These are phyloP conservation scores for Saccostrea glomerata DNA, from an alignment of 1,140 invertebrate species.

Conservation along the genomic window DNA sequence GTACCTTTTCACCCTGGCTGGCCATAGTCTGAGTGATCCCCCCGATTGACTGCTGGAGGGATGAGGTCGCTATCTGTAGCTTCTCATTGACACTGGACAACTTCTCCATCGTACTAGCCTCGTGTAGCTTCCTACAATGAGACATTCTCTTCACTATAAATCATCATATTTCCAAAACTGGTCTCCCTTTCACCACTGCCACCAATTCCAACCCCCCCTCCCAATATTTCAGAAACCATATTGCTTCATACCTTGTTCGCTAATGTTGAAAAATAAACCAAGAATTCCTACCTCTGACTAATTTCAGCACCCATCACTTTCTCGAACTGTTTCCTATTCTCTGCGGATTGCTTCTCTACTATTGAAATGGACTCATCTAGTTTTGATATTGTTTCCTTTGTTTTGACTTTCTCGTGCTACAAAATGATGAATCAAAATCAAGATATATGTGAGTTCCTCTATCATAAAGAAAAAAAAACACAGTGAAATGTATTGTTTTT, in stretches of 20 bases:
- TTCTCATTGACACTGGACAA: conserved; percentile 75
- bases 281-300: conserved; percentile 71
- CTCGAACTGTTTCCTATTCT: conserved; percentile 75
- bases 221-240: too few species aligned
- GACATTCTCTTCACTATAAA: conserved; percentile 1
- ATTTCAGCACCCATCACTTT: conserved; percentile 78
- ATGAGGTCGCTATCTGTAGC: conserved; percentile 71
- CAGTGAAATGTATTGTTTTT: too few species aligned
- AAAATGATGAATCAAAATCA: conserved; percentile 32
- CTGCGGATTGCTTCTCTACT: conserved; percentile 74
- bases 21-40: conserved; percentile 68
- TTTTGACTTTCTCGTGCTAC: conserved; percentile 73
- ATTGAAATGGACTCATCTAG: conserved; percentile 76
- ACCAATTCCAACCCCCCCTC: too few species aligned
- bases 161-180: too few species aligned
- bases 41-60: conserved; percentile 75
- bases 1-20: conserved; percentile 70
- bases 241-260: too few species aligned
- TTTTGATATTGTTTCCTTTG: conserved; percentile 74
- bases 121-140: conserved; percentile 72
- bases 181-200: too few species aligned
- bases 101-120: conserved; percentile 69
- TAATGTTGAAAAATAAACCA: too few species aligned
- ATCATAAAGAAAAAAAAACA: too few species aligned
- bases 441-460: too few species aligned